Conservation (phyloP, 2,888 invertebrate species). For the Cephus runcator region DNA sequence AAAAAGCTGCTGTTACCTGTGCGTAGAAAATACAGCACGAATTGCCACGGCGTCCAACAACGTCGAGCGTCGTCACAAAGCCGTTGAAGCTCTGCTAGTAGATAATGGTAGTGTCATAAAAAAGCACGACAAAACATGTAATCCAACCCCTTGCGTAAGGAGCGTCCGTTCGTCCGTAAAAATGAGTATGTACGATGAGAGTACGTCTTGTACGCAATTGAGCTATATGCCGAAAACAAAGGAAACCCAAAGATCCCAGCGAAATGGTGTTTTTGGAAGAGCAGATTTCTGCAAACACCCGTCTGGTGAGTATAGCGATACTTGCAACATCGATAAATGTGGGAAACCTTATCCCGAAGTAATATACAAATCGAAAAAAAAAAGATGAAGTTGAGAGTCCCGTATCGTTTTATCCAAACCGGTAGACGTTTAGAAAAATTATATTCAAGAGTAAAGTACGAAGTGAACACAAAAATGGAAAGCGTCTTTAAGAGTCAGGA, state of each 20-base stretch:
- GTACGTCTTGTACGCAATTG: slow-evolving; percentile 25
- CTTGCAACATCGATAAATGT: not conserved
- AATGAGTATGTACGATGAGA: slow-evolving; percentile 33
- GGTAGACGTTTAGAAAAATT: not conserved
- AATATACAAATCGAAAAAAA: not conserved
- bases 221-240: not conserved
- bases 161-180: slow-evolving; percentile 33
- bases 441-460: not conserved
- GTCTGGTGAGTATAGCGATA: not conserved
- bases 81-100: slow-evolving; percentile 20
- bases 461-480: not conserved
- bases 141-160: slow-evolving; percentile 20
- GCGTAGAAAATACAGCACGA: slow-evolving; percentile 35
- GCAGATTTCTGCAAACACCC: not conserved
- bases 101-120: slow-evolving; percentile 3
- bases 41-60: slow-evolving; percentile 24
- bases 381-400: not conserved
- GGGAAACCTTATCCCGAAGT: not conserved
- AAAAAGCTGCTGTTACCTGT: slow-evolving; percentile 45
- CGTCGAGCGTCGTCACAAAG: slow-evolving; percentile 14
- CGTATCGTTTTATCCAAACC: not conserved
- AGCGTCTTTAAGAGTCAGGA: not conserved
- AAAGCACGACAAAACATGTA: slow-evolving; percentile 28
- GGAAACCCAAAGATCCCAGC: not conserved
- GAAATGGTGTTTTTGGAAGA: not conserved